Conservation (phyloP, 2,888 invertebrate genomes). For the Pelosia muscerda region DNA sequence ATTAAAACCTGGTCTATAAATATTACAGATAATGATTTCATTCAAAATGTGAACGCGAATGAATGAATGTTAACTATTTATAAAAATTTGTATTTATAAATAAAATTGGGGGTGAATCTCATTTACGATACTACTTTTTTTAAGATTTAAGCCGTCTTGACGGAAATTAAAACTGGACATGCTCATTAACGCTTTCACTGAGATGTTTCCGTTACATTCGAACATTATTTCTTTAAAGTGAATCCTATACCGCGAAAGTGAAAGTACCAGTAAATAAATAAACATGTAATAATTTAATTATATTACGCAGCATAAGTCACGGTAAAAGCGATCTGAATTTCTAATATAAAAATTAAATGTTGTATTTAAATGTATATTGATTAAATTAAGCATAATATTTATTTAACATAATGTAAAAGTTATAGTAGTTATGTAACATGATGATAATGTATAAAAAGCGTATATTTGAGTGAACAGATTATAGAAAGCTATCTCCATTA, state of each 20-base stretch:
- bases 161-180: conserved; percentile 78
- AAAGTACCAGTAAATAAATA: conserved; percentile 63
- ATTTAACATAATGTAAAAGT: conserved; percentile 35
- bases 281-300: conserved; percentile 46
- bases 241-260: conserved; percentile 71
- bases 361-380: conserved; percentile 35
- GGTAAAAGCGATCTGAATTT: conserved; percentile 33
- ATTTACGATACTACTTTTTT: conserved; percentile 38
- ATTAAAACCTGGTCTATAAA: not conserved
- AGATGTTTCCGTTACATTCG: conserved; percentile 74
- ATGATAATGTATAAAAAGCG: conserved; percentile 22
- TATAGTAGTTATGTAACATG: conserved; percentile 39
- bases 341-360: conserved; percentile 42
- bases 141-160: conserved; percentile 62
- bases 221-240: conserved; percentile 71
- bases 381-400: conserved; percentile 35
- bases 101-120: conserved; percentile 24
- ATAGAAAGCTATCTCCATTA: conserved; percentile 42
- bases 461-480: conserved; percentile 15
- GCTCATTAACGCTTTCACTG: conserved; percentile 81
- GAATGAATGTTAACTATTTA: conserved; percentile 1
- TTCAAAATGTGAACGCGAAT: not conserved
- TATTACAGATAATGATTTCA: not conserved
- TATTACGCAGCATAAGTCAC: conserved; percentile 30
- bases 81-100: conserved; percentile 8